These are phyloP conservation scores for Cyrtodaria siliqua DNA, from an alignment of 2,888 invertebrate genomes.

Conservation along the genomic window DNA sequence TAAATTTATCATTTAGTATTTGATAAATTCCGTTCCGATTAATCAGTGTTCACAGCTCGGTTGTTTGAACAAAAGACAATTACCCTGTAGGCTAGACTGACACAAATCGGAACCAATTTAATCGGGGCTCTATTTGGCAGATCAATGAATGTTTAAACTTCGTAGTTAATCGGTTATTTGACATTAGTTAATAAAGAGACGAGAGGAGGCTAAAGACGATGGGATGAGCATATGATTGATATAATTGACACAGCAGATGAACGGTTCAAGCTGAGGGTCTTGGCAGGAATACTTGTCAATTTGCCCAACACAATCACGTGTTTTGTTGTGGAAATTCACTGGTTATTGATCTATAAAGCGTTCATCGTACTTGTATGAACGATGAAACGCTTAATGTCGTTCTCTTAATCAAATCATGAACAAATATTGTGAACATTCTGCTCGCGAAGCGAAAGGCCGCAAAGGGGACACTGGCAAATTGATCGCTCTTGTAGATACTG, in stretches of 20 bases:
- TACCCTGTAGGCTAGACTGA: too few relatives aligned
- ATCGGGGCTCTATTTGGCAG: neutral
- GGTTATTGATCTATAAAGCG: constrained; percentile 16
- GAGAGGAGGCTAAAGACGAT: neutral
- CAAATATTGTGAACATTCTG: constrained; percentile 1
- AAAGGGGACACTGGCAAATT: too few relatives aligned
- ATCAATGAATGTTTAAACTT: neutral
- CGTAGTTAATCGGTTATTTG: constrained; percentile 9
- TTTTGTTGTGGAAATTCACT: constrained; percentile 14
- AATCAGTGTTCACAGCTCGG: neutral
- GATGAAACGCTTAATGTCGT: constrained; percentile 2
- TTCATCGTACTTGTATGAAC: constrained; percentile 6
- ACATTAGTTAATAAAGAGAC: constrained; percentile 6
- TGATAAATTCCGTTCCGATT: too few relatives aligned
- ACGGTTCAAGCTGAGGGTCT: constrained; percentile 13
- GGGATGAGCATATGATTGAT: constrained; percentile 15
- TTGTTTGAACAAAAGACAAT: neutral
- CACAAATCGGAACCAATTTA: neutral
- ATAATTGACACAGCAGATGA: constrained; percentile 14
- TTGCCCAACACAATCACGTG: constrained; percentile 17
- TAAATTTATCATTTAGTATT: too few relatives aligned
- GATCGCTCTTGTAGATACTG: too few relatives aligned
- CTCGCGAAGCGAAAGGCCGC: too few relatives aligned
- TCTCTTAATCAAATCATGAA: constrained; percentile 8
- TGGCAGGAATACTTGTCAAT: neutral